These are phyloP conservation scores for Drosophila ezoana DNA, from an alignment of 2,888 invertebrate species.

Conservation along the genomic window DNA sequence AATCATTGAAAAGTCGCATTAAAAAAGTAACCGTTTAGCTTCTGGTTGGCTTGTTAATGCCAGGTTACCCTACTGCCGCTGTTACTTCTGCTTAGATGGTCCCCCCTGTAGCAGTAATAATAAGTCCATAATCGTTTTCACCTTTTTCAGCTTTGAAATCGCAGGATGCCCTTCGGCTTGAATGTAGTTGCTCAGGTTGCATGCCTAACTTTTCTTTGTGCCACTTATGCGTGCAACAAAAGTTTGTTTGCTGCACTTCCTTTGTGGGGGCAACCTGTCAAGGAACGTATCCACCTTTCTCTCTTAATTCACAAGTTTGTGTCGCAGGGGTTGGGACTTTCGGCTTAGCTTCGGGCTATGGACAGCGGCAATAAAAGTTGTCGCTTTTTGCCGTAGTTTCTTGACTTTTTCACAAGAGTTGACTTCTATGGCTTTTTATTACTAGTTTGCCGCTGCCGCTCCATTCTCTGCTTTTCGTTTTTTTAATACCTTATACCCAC, in stretches of 20 bases:
- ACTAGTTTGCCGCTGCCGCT: slow-evolving; percentile 21
- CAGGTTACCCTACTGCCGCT: slow-evolving; percentile 13
- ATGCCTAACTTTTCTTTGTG: slow-evolving; percentile 47
- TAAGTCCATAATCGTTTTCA: slow-evolving; percentile 20
- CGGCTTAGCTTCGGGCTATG: neutral
- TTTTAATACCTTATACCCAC: neutral
- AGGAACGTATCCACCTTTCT: slow-evolving; percentile 28
- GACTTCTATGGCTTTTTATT: slow-evolving; percentile 62
- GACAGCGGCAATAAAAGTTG: slow-evolving; percentile 55
- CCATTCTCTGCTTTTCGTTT: neutral
- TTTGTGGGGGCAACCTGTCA: slow-evolving; percentile 26
- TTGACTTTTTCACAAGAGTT: slow-evolving; percentile 66
- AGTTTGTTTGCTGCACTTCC: slow-evolving; percentile 70
- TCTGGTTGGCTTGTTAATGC: slow-evolving; percentile 9
- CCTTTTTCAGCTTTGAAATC: slow-evolving; percentile 9
- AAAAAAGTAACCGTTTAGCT: slow-evolving; percentile 6
- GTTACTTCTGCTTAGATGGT: slow-evolving; percentile 17
- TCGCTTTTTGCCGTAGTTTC: slow-evolving; percentile 48
- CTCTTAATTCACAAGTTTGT: slow-evolving; percentile 10
- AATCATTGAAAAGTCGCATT: neutral
- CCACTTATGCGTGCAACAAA: slow-evolving; percentile 58
- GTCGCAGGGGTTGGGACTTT: neutral
- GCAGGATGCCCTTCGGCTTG: slow-evolving; percentile 20
- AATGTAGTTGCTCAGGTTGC: slow-evolving; percentile 21
- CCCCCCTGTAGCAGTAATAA: neutral